Evolutionary conservation across 2,113 vertebrate species (phyloP), one percentile per base, ranked within the genome.

Genomic region (Hystrix cristata): DNA sequence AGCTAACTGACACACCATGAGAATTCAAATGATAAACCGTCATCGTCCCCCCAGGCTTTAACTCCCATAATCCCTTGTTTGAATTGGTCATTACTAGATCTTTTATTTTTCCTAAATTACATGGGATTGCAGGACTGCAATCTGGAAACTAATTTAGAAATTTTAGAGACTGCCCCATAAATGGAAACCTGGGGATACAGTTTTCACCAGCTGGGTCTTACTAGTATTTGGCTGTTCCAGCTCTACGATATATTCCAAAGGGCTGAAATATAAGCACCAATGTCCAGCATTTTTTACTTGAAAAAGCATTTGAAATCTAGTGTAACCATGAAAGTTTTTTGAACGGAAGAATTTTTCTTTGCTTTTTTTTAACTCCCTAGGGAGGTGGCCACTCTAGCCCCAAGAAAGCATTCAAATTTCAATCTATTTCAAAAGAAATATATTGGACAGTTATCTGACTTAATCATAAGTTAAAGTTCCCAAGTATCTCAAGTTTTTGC

Each of bases 171-270:
- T 13, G 5, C 59, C 38, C 31, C 69, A 71, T 81, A 74, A 64
- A 74, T 59, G 0, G 0, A 19, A 69, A 9, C 57, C 51, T 3
- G 0, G 34, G 0, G 0, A 34, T 59, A 27, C 13, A 19, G 0
- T 1, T 80, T 51, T 92, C 82, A 38, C 46, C 21, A 88, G 8
- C 21, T 94, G 85, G 60, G 65, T 8, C 0, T 91, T 46, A 90
- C 87, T 82, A 25, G 15, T 12, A 16, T 64, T 83, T 76, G 60
- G 31, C 53, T 92, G 4, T 81, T 29, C n/a, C 69, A 21, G n/a
- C 78, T 84, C 71, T 62, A 10, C 31, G 48, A 25, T n/a, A 10
- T 83, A 55, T 95, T 92, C 69, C 80, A 83, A 92, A 92, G 59
- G 65, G 16, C 34, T 92, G 62, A 72, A 87, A 85, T 48, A 34